Conservation (phyloP, 1,140 invertebrate genomes). For the Temnothorax nylanderi region DNA sequence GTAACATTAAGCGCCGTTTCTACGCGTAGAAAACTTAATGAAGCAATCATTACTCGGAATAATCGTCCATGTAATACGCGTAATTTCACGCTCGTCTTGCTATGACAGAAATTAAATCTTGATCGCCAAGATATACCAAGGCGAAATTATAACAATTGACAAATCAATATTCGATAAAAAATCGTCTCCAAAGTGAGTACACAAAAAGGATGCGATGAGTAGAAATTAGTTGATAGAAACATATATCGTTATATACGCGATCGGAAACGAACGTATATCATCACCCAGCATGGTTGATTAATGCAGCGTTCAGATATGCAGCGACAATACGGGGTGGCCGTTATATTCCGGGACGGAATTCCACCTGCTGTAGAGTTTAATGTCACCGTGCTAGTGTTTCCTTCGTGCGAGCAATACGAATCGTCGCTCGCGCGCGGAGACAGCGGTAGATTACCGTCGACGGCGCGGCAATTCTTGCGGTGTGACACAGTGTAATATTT, state of each 20-base stretch:
- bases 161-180: background rate
- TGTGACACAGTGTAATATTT: slow-evolving; percentile 72
- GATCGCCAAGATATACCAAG: background rate
- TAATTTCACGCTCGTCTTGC: slow-evolving; percentile 22
- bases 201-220: background rate
- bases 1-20: slow-evolving; percentile 57
- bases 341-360: slow-evolving; percentile 39
- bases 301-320: slow-evolving; percentile 26
- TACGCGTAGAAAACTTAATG: slow-evolving; percentile 63
- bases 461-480: slow-evolving; percentile 71
- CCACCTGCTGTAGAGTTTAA: slow-evolving; percentile 67
- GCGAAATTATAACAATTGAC: background rate
- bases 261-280: slow-evolving; percentile 30
- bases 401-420: slow-evolving; percentile 68
- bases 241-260: background rate
- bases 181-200: background rate
- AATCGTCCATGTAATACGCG: slow-evolving; percentile 4
- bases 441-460: slow-evolving; percentile 73
- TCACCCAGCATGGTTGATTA: slow-evolving; percentile 18
- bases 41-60: slow-evolving; percentile 37
- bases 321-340: slow-evolving; percentile 14
- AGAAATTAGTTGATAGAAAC: background rate
- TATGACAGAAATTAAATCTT: background rate
- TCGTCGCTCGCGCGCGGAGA: slow-evolving; percentile 60
- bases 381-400: slow-evolving; percentile 64